Conservation (phyloP, 1,140 invertebrate genomes). For the Drosophila parvula region DNA sequence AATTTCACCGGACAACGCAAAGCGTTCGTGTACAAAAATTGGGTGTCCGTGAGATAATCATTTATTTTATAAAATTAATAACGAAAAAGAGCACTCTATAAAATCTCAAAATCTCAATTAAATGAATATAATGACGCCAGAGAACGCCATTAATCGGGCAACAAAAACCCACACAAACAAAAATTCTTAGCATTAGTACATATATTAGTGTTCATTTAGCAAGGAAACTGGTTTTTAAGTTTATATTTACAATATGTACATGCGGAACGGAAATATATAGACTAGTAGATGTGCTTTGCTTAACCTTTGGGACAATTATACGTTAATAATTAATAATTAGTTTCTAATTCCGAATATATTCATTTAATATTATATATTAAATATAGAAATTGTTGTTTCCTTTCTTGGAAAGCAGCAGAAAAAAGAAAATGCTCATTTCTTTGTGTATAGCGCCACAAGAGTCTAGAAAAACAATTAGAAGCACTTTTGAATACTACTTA, state of each 20-base stretch:
- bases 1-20: neutral
- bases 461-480: no score
- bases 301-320: no score
- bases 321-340: no score
- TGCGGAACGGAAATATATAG: neutral
- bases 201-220: neutral
- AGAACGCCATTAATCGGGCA: constrained; percentile 2
- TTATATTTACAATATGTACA: neutral
- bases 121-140: constrained; percentile 2
- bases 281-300: neutral
- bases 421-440: no score
- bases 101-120: neutral
- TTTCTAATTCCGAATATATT: no score
- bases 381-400: no score
- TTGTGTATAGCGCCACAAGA: no score
- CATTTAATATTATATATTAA: no score
- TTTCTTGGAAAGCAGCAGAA: no score
- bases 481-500: no score
- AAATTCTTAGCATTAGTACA: neutral
- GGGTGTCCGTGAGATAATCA: constrained; percentile 7
- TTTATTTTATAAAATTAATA: constrained; percentile 6
- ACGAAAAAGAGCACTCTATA: neutral
- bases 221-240: constrained; percentile 4
- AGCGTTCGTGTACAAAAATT: neutral
- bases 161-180: constrained; percentile 5